Conservation (phyloP, 2,888 invertebrate genomes). For the Protonemura montana region DNA sequence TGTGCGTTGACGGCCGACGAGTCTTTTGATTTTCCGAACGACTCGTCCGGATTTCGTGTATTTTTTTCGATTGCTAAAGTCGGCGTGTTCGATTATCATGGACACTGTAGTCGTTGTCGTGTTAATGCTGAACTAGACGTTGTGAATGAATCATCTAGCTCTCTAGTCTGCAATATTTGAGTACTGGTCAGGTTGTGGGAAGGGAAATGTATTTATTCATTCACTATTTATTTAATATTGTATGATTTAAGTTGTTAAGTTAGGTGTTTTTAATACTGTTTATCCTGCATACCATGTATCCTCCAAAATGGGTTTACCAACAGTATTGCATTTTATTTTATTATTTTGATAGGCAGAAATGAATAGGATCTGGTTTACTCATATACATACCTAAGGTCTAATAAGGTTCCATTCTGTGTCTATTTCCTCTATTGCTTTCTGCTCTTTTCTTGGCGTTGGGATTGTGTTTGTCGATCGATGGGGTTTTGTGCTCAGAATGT, state of each 20-base stretch:
- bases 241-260: no score
- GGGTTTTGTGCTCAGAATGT: no score
- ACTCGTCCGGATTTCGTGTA: constrained; percentile 32
- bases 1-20: neutral
- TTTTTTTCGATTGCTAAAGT: neutral
- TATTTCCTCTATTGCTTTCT: constrained; percentile 12
- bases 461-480: neutral
- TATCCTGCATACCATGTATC: no score
- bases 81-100: neutral
- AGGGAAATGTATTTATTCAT: neutral
- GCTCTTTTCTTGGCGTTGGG: neutral
- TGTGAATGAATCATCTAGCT: constrained; percentile 1
- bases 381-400: neutral
- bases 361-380: neutral
- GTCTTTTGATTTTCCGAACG: constrained; percentile 45
- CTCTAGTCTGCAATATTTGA: constrained; percentile 12
- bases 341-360: no score
- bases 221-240: no score
- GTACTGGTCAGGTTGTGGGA: constrained; percentile 7
- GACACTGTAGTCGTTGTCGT: constrained; percentile 28
- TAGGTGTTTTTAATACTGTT: no score
- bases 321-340: no score
- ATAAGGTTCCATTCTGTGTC: neutral
- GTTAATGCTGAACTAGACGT: constrained; percentile 41
- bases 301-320: no score